These are phyloP conservation scores for Phyllopteryx taeniolatus DNA, from an alignment of 2,113 vertebrate species.

Conservation along the genomic window DNA sequence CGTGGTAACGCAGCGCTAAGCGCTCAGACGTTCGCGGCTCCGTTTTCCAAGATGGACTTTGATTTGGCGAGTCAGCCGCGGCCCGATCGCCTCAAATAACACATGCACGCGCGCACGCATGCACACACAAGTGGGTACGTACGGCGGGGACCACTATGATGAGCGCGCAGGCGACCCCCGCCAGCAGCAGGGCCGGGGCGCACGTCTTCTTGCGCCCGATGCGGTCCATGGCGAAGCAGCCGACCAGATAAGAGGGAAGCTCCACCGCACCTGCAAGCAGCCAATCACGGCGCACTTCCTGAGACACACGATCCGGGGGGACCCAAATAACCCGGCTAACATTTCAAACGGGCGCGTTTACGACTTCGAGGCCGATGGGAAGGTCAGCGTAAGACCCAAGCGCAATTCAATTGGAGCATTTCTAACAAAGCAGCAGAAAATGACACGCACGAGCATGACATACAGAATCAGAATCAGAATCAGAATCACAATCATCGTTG, in stretches of 20 bases:
- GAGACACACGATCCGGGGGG: conserved; percentile 5
- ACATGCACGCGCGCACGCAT: neutral
- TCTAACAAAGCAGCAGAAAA: no score
- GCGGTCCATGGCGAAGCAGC: conserved; percentile 82
- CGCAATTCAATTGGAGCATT: neutral
- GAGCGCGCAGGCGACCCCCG: conserved; percentile 77
- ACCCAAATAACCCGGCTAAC: conserved; percentile 24
- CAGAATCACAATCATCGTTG: no score
- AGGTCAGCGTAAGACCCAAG: no score
- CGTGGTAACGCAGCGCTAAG: no score
- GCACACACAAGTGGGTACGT: conserved; percentile 21
- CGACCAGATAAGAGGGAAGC: conserved; percentile 83
- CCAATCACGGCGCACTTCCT: conserved; percentile 31
- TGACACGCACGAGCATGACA: no score
- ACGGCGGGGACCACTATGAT: conserved; percentile 84
- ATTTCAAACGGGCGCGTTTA: neutral
- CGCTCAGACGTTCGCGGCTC: neutral
- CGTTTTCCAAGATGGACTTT: conserved; percentile 27
- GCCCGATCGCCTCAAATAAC: neutral
- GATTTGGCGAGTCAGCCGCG: conserved; percentile 9
- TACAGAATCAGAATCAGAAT: no score
- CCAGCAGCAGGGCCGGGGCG: conserved; percentile 78
- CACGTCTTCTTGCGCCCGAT: conserved; percentile 86
- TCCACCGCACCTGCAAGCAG: conserved; percentile 83
- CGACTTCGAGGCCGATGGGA: no score